Percentiles rank a stretch among this genome's conserved stretches.
Evolutionary conservation across 2,113 vertebrate species (phyloP).

Genomic region (Limanda limanda): DNA sequence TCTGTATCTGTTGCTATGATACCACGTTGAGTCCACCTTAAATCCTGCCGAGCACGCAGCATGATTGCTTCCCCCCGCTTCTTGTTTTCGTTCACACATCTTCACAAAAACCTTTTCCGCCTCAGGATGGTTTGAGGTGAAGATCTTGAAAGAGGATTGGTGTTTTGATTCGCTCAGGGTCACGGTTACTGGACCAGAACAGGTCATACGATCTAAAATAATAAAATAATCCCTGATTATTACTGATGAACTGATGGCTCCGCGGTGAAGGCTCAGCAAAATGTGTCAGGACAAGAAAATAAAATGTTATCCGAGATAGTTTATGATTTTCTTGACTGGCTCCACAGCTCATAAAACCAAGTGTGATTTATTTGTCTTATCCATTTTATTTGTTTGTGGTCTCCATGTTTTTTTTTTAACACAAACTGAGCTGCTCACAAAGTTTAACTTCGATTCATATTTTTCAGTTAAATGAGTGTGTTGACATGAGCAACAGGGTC

Average conservation of each 20-base stretch:
- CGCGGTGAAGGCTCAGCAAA: neutral
- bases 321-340: too few species aligned
- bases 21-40: constrained; percentile 56
- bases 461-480: too few species aligned
- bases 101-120: neutral
- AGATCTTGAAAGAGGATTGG: constrained; percentile 2
- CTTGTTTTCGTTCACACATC: constrained; percentile 37
- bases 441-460: neutral
- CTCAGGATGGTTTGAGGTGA: constrained; percentile 17
- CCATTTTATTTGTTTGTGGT: too few species aligned
- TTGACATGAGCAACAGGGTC: neutral
- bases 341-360: too few species aligned
- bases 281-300: neutral
- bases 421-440: neutral
- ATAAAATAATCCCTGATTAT: neutral
- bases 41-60: constrained; percentile 48
- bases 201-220: neutral
- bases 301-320: neutral
- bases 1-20: constrained; percentile 75
- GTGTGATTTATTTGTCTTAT: too few species aligned
- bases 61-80: constrained; percentile 4
- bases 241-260: neutral
- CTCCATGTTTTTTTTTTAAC: neutral
- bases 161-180: neutral
- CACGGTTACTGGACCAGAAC: neutral